These are phyloP conservation scores for Misgurnus anguillicaudatus DNA, from an alignment of 2,113 vertebrate genomes.

Conservation along the genomic window DNA sequence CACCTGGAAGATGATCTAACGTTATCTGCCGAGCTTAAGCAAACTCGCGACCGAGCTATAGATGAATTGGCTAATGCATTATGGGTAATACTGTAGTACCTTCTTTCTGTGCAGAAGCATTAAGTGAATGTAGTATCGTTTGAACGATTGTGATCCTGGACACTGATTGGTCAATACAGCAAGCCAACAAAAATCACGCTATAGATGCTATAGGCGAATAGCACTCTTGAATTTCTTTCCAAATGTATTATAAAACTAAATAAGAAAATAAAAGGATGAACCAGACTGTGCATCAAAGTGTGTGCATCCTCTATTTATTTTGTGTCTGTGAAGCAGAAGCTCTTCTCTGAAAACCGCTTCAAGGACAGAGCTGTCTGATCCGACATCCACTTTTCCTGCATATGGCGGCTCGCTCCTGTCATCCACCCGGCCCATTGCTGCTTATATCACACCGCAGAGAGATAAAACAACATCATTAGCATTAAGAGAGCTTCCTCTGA, in stretches of 20 bases:
- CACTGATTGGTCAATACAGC: too few species aligned
- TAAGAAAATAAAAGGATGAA: too few species aligned
- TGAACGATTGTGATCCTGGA: too few species aligned
- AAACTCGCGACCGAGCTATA: not conserved
- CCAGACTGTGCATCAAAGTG: too few species aligned
- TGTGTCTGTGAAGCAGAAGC: not conserved
- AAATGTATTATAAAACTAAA: too few species aligned
- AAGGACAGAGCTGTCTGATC: conserved; percentile 2
- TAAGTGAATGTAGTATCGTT: too few species aligned
- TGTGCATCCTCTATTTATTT: too few species aligned
- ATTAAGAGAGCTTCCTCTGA: not conserved
- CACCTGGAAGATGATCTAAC: not conserved
- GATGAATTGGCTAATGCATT: not conserved
- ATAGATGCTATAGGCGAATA: too few species aligned
- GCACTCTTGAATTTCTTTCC: too few species aligned
- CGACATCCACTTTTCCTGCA: not conserved
- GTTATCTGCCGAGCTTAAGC: not conserved
- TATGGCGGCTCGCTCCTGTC: not conserved
- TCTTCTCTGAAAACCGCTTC: not conserved
- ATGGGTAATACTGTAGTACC: too few species aligned
- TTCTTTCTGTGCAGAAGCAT: too few species aligned
- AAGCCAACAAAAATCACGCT: too few species aligned
- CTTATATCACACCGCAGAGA: not conserved
- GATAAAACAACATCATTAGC: conserved; percentile 17
- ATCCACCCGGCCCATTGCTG: not conserved